Base-by-base conservation (phyloP, 2,113 vertebrate genomes). In the Morone saxatilis region DNA sequence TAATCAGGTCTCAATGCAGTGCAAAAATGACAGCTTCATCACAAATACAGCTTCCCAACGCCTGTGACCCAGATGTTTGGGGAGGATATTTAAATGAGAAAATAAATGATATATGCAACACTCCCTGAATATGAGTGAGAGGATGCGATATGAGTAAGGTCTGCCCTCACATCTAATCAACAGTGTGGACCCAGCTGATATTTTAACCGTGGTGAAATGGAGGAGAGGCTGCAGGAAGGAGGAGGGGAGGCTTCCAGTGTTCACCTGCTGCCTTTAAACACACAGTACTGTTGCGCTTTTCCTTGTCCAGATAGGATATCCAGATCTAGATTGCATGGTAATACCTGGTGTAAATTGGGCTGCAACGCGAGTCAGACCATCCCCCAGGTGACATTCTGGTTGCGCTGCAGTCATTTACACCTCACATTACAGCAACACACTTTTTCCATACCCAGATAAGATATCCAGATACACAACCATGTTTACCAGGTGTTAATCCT, bases 401-500 rank as follows among this genome's bases (percentile, higher is more conserved):
- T 20, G 48, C 48, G 48, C 10, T 59, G 43, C 14, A 61, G 50
- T 67, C 10, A n/a, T 63, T 81, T 38, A 40, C 19, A 31, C 11
- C 17, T 4, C 4, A 8, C 5, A 16, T 62, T 6, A 20, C n/a
- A 6, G 22, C 22, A 25, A 22, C 53, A 11, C 20, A 2, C n/a
- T n/a, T n/a, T n/a, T 9, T 20, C 7, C 3, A 20, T 19, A 20
- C 68, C 22, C 36, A 19, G 22, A 72, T 5, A 48, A 6, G 20
- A 70, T 25, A 54, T 70, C 54, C 53, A 72, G 67, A 80, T 4
- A 19, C 3, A 17, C 40, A 56, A 5, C 3, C 65, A 57, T 4
- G 38, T 72, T 68, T 43, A 59, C 19, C 68, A 25, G 69, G 62
- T 73, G 45, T 41, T 65, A 69, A 63, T 76, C 69, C 60, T 12